These are phyloP conservation scores for Sebastes itinus DNA, from an alignment of 2,797 vertebrate genomes.

Conservation along the genomic window DNA sequence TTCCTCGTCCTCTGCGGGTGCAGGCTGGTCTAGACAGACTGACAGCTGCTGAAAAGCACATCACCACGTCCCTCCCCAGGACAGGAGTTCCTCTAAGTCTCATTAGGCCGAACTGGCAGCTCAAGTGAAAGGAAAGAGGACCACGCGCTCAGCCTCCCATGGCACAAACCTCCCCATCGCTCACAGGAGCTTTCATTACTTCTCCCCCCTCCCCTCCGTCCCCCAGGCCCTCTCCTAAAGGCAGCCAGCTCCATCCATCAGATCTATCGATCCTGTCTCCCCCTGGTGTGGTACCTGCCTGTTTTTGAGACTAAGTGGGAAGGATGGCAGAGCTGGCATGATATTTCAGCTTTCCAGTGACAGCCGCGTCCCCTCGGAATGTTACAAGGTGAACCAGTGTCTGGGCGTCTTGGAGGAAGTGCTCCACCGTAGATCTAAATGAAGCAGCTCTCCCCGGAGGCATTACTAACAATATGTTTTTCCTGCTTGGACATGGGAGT, in stretches of 20 bases:
- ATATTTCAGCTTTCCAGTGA: constrained; percentile 72
- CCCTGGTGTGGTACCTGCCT: constrained; percentile 68
- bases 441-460: constrained; percentile 49
- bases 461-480: constrained; percentile 61
- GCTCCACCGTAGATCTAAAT: constrained; percentile 40
- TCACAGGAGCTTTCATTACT: constrained; percentile 70
- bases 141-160: constrained; percentile 25
- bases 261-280: constrained; percentile 70
- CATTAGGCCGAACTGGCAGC: constrained; percentile 67
- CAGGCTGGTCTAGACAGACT: constrained; percentile 8
- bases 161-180: constrained; percentile 43
- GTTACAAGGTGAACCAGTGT: constrained; percentile 61
- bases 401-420: constrained; percentile 39
- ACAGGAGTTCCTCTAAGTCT: constrained; percentile 49
- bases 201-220: not conserved
- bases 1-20: not conserved
- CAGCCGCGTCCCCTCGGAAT: constrained; percentile 52
- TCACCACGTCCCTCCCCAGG: constrained; percentile 33
- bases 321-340: constrained; percentile 62
- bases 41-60: constrained; percentile 38
- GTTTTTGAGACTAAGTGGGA: constrained; percentile 72
- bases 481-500: constrained; percentile 44
- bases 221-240: constrained; percentile 34
- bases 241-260: constrained; percentile 75
- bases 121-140: constrained; percentile 27